Base-by-base conservation (phyloP, 2,888 invertebrate species). In the Perdita meconis region DNA sequence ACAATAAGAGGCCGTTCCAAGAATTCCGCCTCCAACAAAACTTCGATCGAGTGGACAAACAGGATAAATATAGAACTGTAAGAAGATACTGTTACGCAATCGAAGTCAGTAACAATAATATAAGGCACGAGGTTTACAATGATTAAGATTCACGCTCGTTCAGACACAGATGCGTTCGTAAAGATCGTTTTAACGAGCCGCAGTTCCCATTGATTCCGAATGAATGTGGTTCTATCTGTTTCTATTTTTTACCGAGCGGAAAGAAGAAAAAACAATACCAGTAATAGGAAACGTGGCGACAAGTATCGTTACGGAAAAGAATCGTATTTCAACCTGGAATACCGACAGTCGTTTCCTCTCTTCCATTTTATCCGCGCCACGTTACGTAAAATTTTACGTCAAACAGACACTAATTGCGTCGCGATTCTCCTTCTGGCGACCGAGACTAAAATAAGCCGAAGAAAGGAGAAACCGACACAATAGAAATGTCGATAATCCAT, bases 301-400 rank as follows among this genome's bases (percentile, higher is more conserved):
- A 51, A n/a, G 5, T n/a, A 55, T 22, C 53, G 53, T 53, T 34
- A n/a, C 19, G 22, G 22, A 36, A 36, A 55, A 22, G 13, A 55
- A 55, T 40, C 24, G 38, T 24, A 38, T 36, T 36, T 38, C 56
- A 56, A n/a, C 13, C 13, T 8, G 24, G 12, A 19, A 2, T 16
- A 34, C 30, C 13, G 36, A 56, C 12, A 44, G 0, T 22, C 36
- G 12, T 22, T 19, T 30, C 2, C 16, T 2, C 30, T n/a, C 30
- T 30, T 8, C 6, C 16, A 8, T 13, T 19, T 55, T 36, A n/a
- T 36, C 36, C n/a, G 36, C 19, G 3, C 8, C 10, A 16, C 5
- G 24, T 57, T 40, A 40, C 56, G 56, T 22, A 57, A 57, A 13
- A 40, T 38, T 57, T 38, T 5, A 22, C 38, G 56, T 24, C 22